phyloP scores from a whole-genome alignment of 2,888 invertebrate genomes.

The Stenurella melanura region DNA sequence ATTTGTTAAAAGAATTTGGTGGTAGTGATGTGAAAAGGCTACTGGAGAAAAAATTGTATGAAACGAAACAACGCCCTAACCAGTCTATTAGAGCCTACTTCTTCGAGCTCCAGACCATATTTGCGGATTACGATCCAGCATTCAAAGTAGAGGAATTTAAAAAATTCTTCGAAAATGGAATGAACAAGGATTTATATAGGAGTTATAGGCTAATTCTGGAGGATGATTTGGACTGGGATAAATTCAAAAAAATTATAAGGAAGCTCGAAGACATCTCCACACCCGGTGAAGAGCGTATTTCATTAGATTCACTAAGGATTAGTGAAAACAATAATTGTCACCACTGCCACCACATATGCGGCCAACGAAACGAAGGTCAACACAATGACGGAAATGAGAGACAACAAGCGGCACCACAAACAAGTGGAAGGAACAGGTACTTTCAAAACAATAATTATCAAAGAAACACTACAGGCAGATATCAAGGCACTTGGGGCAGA shows the following conservation, averaged over 20 bases:
- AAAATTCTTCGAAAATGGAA: slow-evolving; percentile 33
- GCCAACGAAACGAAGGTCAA: neutral
- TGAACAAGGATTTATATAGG: slow-evolving; percentile 21
- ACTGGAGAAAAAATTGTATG: slow-evolving; percentile 32
- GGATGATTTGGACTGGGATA: slow-evolving; percentile 33
- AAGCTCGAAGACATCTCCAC: slow-evolving; percentile 25
- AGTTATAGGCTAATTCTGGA: slow-evolving; percentile 29
- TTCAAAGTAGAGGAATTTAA: slow-evolving; percentile 31
- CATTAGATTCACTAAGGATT: neutral
- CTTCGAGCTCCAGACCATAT: slow-evolving; percentile 33
- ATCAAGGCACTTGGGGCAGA: neutral
- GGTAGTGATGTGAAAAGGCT: slow-evolving; percentile 10
- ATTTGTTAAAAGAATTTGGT: slow-evolving; percentile 34
- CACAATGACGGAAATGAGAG: neutral
- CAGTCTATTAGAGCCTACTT: slow-evolving; percentile 28
- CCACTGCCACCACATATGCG: neutral
- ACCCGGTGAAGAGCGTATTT: neutral
- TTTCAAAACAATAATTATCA: neutral
- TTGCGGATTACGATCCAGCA: slow-evolving; percentile 20
- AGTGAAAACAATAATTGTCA: neutral
- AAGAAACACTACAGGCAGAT: neutral
- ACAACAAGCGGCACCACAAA: no score
- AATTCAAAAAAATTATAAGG: slow-evolving; percentile 31
- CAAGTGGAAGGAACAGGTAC: neutral
- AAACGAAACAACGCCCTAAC: slow-evolving; percentile 31